Base-by-base conservation (phyloP, 2,888 invertebrate genomes). In the Diaphora mendica region DNA sequence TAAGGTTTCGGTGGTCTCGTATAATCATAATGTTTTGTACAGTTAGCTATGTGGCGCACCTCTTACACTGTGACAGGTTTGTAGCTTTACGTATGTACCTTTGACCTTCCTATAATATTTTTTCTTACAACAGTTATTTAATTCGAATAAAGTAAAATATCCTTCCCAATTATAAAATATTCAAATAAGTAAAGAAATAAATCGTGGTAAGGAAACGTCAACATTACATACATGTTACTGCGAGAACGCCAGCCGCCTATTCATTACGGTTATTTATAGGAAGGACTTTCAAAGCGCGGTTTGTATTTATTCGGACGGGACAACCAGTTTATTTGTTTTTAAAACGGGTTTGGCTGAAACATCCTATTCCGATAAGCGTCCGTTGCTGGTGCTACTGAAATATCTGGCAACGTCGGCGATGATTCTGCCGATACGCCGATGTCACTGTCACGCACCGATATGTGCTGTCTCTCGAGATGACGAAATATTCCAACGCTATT, bases 241-340 rank as follows among this genome's bases (percentile, higher is more conserved):
- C 91, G 91, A 91, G 92, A 90, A 91, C 91, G 93, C 90, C 91
- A 90, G 88, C 91, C 91, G 91, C 91, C 94, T 93, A 95, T 94
- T 94, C 94, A 95, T 95, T 95, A 95, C 92, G 86, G 90, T 94
- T 95, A 95, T 95, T 95, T 94, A 95, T 95, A 94, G 94, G 91
- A 88, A 91, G 90, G 92, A 91, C 90, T 95, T 94, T 94, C 94
- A 94, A 94, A 94, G 90, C 90, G 90, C 86, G 92, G 90, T 90
- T 92, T 92, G 92, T 94, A 93, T 94, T 93, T 94, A 94, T 92
- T 93, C 92, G 93, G 92, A 92, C 91, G 91, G 81, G 89, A 88
- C 87, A 90, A 86, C 30, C 90, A 87, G 92, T 92, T 94, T 94
- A 91, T 94, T 95, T 95, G 93, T 94, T 94, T 94, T 93, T 91